Conservation (phyloP, 2,888 invertebrate genomes). For the Drosophila macrothrix region DNA sequence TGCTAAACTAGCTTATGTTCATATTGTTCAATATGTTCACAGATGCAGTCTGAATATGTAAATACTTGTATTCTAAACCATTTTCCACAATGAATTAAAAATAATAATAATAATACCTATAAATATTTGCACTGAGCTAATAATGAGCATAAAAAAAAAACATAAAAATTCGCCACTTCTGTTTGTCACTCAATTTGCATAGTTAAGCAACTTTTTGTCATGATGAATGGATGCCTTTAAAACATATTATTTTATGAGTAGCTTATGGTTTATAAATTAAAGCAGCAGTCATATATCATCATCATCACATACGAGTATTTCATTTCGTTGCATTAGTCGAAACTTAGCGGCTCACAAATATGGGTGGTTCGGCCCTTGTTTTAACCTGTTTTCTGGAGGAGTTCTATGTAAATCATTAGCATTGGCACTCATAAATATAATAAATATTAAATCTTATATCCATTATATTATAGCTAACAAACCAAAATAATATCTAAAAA, state of each 20-base stretch:
- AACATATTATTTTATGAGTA: neutral
- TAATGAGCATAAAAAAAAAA: neutral
- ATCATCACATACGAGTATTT: neutral
- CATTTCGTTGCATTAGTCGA: neutral
- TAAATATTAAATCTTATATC: neutral
- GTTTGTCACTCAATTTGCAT: constrained; percentile 23
- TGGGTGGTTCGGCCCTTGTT: neutral
- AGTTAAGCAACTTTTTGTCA: constrained; percentile 15
- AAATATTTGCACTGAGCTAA: neutral
- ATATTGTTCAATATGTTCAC: neutral
- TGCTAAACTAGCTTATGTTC: neutral
- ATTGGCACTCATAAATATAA: neutral
- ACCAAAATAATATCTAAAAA: neutral
- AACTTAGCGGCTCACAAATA: neutral
- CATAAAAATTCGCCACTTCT: neutral
- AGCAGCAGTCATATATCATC: constrained; percentile 3
- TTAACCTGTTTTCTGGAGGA: neutral
- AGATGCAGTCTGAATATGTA: neutral
- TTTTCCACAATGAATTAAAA: neutral
- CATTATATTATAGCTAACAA: neutral
- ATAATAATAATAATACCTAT: neutral
- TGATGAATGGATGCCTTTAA: constrained; percentile 10
- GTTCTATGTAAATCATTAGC: neutral
- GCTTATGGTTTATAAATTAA: constrained; percentile 9
- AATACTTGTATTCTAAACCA: neutral